phyloP scores from a whole-genome alignment of 2,797 vertebrate genomes.

The Lateolabrax maculatus region DNA sequence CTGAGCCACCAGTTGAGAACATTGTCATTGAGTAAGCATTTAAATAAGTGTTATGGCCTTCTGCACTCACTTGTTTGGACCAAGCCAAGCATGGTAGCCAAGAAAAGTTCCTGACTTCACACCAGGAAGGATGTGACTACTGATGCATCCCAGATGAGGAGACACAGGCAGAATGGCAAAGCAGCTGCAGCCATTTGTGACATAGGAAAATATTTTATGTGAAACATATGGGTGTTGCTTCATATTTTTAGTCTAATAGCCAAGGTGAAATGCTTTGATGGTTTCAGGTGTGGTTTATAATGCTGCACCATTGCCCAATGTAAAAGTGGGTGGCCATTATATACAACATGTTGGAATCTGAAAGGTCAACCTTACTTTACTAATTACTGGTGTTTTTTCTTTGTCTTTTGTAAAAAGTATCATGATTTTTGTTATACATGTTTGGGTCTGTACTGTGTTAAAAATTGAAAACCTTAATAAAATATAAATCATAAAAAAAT shows the following conservation, averaged over 20 bases:
- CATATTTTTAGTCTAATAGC: conserved; percentile 13
- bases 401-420: no score
- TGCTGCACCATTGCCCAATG: not conserved
- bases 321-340: conserved; percentile 12
- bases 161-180: conserved; percentile 51
- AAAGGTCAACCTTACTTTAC: conserved; percentile 14
- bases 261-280: conserved; percentile 30
- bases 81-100: conserved; percentile 66
- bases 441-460: no score
- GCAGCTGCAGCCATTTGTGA: conserved; percentile 64
- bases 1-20: conserved; percentile 49
- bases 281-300: conserved; percentile 20
- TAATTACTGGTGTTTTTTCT: no score
- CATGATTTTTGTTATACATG: no score
- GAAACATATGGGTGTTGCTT: conserved; percentile 24
- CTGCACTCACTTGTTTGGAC: conserved; percentile 65
- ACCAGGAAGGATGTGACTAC: conserved; percentile 73
- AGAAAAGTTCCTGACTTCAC: conserved; percentile 62
- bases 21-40: conserved; percentile 49
- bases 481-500: not conserved
- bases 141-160: conserved; percentile 78
- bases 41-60: conserved; percentile 52
- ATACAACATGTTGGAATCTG: conserved; percentile 1
- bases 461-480: no score
- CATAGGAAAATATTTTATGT: conserved; percentile 50